Evolutionary conservation across 2,113 vertebrate species (phyloP), one percentile per base, ranked within the genome.

Genomic region (Stercorarius parasiticus): DNA sequence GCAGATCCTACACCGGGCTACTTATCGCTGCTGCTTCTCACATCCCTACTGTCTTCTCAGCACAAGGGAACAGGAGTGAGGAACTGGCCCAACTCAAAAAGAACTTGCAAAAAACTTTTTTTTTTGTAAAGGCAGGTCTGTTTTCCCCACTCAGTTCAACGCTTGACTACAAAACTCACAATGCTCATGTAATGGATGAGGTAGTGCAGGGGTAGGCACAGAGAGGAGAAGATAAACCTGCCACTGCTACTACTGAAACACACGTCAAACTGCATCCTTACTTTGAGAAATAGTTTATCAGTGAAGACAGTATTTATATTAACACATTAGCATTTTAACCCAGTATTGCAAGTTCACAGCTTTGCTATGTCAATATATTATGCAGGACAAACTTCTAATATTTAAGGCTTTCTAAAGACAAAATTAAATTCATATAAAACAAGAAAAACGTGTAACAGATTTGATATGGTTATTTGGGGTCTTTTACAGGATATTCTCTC

Each of bases 231-330:
- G 14, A 71, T 6, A 14, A 67, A 72, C 40, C 40, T 52, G 36
- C 5, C 11, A 47, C 13, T 61, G 29, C 36, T 32, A 16, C 49
- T 50, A 32, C 38, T 30, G 40, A 82, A 84, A 74, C 0, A 0
- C 14, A 42, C 0, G 0, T 23, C 32, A 76, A 66, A 79, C 32
- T 22, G 2, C 2, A 3, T 2, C 11, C 13, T 66, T 15, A 2
- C 26, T 86, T 67, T 36, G 58, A 72, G 62, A 49, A 89, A 32
- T 25, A 58, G 15, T 77, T 53, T 26, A 50, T 20, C 5, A 5
- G 11, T 55, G 42, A 81, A 73, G 10, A 42, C 4, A 36, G 4
- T 26, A 76, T 64, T 55, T 59, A 26, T 55, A 42, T 11, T 2
- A 65, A 30, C 12, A 47, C 3, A 25, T 8, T 13, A 9, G 5